These are phyloP conservation scores for Forbesichthys papilliferus DNA, from an alignment of 2,113 vertebrate genomes.

Conservation along the genomic window DNA sequence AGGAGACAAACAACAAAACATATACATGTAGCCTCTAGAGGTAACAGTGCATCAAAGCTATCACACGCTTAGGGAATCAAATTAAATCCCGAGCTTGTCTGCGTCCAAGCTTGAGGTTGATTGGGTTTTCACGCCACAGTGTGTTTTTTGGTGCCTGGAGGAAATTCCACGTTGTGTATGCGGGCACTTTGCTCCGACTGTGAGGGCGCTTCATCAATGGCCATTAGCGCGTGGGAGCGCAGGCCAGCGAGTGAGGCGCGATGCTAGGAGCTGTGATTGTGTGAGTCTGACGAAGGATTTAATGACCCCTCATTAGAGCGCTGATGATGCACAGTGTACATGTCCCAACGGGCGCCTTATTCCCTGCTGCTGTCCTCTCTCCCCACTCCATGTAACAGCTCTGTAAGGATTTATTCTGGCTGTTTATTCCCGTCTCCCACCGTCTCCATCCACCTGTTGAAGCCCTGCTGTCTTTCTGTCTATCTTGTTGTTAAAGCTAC, in stretches of 20 bases:
- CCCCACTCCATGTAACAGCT: constrained; percentile 15
- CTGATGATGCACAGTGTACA: constrained; percentile 36
- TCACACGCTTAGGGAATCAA: too few relatives aligned
- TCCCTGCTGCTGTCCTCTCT: constrained; percentile 12
- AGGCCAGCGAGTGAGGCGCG: constrained; percentile 33
- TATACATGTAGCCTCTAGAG: too few relatives aligned
- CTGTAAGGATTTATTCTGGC: background rate
- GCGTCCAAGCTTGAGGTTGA: constrained; percentile 20
- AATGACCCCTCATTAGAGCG: constrained; percentile 62
- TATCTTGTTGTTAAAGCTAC: background rate
- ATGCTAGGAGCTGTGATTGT: constrained; percentile 48
- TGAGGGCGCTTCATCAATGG: constrained; percentile 52
- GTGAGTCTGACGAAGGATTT: constrained; percentile 57
- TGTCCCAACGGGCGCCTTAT: too few relatives aligned
- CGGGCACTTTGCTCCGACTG: constrained; percentile 45
- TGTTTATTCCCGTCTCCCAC: background rate
- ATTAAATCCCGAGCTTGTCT: too few relatives aligned
- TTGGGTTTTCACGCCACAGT: constrained; percentile 33
- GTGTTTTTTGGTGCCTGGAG: constrained; percentile 13
- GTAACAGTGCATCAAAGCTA: too few relatives aligned
- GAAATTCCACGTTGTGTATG: constrained; percentile 35
- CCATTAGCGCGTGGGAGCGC: constrained; percentile 56
- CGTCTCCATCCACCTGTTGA: background rate
- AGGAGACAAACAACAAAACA: too few relatives aligned
- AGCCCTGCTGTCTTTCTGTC: background rate